These are phyloP conservation scores for Zoanthus gigantus DNA, from an alignment of 92 coral and sea anemone species.

Conservation along the genomic window DNA sequence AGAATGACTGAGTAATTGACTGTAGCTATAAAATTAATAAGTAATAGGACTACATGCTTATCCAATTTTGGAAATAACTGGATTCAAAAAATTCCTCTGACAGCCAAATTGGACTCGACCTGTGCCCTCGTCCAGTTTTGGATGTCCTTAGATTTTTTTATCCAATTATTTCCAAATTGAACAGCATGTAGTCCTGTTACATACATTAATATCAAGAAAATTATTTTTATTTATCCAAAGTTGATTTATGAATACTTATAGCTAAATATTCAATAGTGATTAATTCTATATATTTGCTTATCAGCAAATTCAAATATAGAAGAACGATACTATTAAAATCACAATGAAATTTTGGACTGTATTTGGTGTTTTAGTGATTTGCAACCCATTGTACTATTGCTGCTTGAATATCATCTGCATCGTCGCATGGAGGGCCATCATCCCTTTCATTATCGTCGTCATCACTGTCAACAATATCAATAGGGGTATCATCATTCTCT, in stretches of 20 bases:
- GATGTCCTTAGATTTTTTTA: background rate
- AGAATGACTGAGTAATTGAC: constrained; percentile 4
- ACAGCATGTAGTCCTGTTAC: background rate
- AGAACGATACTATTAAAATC: constrained; percentile 36
- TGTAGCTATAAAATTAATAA: background rate
- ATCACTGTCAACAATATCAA: background rate
- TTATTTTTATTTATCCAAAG: constrained; percentile 1
- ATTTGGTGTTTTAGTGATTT: constrained; percentile 34
- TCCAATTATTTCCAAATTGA: background rate
- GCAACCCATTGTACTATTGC: constrained; percentile 58
- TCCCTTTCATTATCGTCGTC: constrained; percentile 3
- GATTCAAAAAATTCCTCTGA: too few relatives aligned
- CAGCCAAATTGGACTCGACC: background rate
- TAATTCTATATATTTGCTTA: too few relatives aligned
- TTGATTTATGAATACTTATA: background rate
- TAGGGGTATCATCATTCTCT: constrained; percentile 4
- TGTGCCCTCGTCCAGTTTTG: constrained; percentile 7
- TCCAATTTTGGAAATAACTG: background rate
- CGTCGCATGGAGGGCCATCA: background rate
- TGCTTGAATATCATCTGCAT: constrained; percentile 54
- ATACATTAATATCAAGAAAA: constrained; percentile 1
- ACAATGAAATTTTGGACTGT: background rate
- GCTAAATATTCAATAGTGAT: background rate
- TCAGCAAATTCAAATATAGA: background rate
- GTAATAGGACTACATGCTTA: background rate